Base-by-base conservation (phyloP, 1,140 invertebrate genomes). In the Seison nebaliae region DNA sequence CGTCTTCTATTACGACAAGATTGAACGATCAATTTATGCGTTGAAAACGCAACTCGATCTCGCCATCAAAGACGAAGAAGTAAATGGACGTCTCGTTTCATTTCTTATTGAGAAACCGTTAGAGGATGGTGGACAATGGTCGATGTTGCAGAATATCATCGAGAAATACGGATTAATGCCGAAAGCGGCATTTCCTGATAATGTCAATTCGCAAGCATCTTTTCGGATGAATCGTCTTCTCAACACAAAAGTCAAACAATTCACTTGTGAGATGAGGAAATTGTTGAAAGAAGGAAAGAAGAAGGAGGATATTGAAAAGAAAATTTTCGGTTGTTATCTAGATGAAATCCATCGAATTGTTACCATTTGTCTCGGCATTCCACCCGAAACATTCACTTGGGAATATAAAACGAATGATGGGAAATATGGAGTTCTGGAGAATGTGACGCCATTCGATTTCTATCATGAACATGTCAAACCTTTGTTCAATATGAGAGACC, bases 401-500 rank as follows among this genome's bases (percentile, higher is more conserved):
- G 74, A 76, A 45, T 83, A 74, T 55, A 79, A 79, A 54, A 74
- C 77, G 48, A 81, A 80, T 50, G 68, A 69, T 6, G 83, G 81
- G 52, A 57, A 60, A 14, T 79, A 73, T 52, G 64, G 72, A 32
- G 65, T 54, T 12, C 58, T 80, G 33, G 77, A 76, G 0, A 69
- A 73, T 0, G 62, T 81, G 1, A 70, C 69, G 4, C 73, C 76
- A 6, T 45, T 69, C 2, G 67, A 79, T 30, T 83, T 83, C 52
- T 83, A 84, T 50, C 62, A 72, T 36, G 62, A 69, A 31, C 66
- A 72, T 49, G 73, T 83, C 1, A 73, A 74, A 45, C 70, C 73
- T 1, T 51, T 70, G 34, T 81, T 67, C 48, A 71, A 83, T 58
- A 68, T 83, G 0, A 68, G 76, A 8, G 12, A 23, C 3, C 48